These are phyloP conservation scores for Neotoxoptera formosana DNA, from an alignment of 1,140 invertebrate genomes.

Conservation along the genomic window DNA sequence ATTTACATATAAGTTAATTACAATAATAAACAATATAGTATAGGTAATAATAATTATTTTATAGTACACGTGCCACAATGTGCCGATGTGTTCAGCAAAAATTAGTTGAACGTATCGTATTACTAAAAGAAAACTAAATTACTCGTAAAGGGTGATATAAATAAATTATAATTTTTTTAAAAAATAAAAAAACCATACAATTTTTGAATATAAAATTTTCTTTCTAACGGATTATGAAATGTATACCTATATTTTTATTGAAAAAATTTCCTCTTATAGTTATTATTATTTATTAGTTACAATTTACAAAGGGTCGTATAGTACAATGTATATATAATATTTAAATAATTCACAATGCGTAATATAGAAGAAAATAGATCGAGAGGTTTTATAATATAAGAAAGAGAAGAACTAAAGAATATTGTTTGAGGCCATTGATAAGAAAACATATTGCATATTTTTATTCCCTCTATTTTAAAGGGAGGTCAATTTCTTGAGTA, in stretches of 20 bases:
- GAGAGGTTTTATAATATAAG: not conserved
- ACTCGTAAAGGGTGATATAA: too few species aligned
- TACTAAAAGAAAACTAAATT: too few species aligned
- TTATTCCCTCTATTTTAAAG: not conserved
- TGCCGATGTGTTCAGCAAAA: too few species aligned
- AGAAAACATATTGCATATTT: not conserved
- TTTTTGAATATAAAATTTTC: not conserved
- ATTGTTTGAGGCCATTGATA: not conserved
- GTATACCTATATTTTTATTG: not conserved
- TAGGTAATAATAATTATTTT: too few species aligned
- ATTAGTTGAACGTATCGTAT: too few species aligned
- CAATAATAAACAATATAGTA: too few species aligned
- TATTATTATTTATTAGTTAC: not conserved
- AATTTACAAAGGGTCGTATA: not conserved
- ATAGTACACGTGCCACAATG: too few species aligned
- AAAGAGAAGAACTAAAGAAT: not conserved
- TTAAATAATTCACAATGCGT: not conserved
- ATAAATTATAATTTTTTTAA: too few species aligned
- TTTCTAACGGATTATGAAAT: not conserved
- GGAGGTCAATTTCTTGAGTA: constrained; percentile 19
- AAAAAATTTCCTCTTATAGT: not conserved
- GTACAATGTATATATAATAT: not conserved
- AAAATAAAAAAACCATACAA: too few species aligned
- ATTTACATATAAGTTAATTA: too few species aligned
- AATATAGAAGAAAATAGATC: not conserved